phyloP scores from a whole-genome alignment of 2,113 vertebrate species.

The Nanorana parkeri region DNA sequence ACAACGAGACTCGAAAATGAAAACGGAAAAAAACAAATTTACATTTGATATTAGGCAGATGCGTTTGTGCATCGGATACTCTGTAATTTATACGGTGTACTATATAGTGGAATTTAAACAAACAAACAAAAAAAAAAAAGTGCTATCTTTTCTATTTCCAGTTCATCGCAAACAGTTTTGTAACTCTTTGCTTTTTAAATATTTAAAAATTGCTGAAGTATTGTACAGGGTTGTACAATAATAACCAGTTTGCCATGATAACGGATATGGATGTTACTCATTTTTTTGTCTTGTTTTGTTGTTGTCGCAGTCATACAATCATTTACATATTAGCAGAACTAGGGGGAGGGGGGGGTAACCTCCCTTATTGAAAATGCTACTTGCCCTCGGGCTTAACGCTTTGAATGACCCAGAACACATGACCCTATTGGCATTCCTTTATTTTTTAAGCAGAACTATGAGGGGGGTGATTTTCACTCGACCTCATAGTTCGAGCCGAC shows the following conservation, averaged over 20 bases:
- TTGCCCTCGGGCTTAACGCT: too few species aligned
- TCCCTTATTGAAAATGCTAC: too few species aligned
- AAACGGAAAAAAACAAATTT: constrained; percentile 61
- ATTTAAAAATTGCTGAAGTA: constrained; percentile 86
- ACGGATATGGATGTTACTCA: constrained; percentile 61
- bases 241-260: constrained; percentile 78
- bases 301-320: too few species aligned
- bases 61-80: constrained; percentile 85
- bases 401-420: too few species aligned
- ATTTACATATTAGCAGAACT: too few species aligned
- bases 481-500: too few species aligned
- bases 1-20: not conserved
- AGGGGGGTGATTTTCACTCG: too few species aligned
- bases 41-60: constrained; percentile 85
- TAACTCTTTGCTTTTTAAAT: constrained; percentile 96
- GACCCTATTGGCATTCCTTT: too few species aligned
- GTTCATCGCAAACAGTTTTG: constrained; percentile 91
- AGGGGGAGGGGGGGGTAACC: too few species aligned
- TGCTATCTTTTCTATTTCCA: constrained; percentile 98
- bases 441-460: too few species aligned
- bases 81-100: constrained; percentile 99
- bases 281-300: not conserved
- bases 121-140: constrained; percentile 68
- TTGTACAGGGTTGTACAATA: constrained; percentile 93
- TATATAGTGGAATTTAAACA: constrained; percentile 91